Evolutionary conservation across 2,113 vertebrate genomes (phyloP).

Genomic region (Periophthalmodon schlosseri): DNA sequence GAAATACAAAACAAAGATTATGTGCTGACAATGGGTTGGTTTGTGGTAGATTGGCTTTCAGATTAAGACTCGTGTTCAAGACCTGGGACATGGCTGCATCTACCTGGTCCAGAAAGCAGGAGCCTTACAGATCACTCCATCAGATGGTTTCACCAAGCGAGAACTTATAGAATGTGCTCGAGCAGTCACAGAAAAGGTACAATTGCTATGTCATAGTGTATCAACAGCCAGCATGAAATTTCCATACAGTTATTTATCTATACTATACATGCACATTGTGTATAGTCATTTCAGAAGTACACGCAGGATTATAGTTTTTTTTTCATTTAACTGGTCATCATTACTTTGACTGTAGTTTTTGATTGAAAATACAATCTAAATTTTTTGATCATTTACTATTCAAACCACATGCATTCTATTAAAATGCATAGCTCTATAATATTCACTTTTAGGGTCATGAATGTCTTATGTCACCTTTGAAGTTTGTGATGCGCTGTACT

Average conservation of each 20-base stretch:
- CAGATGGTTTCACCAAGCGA: constrained; percentile 92
- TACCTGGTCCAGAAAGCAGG: constrained; percentile 97
- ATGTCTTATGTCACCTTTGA: background rate
- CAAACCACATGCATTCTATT: background rate
- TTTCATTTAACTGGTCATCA: too few species aligned
- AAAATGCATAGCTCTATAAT: background rate
- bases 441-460: background rate
- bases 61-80: constrained; percentile 92
- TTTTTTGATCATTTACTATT: background rate
- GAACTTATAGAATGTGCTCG: constrained; percentile 96
- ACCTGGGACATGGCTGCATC: constrained; percentile 96
- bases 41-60: constrained; percentile 89
- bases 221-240: background rate
- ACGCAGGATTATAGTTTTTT: too few species aligned
- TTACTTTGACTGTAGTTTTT: too few species aligned
- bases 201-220: background rate
- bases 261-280: too few species aligned
- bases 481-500: constrained; percentile 1
- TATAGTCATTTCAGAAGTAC: too few species aligned
- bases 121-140: constrained; percentile 93
- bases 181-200: constrained; percentile 94
- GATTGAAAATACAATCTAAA: too few species aligned
- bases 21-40: background rate
- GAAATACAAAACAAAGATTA: background rate
- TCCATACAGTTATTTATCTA: too few species aligned